Evolutionary conservation across 2,797 vertebrate species (phyloP), one percentile per base, ranked within the genome.

Genomic region (Holocentrus rufus): DNA sequence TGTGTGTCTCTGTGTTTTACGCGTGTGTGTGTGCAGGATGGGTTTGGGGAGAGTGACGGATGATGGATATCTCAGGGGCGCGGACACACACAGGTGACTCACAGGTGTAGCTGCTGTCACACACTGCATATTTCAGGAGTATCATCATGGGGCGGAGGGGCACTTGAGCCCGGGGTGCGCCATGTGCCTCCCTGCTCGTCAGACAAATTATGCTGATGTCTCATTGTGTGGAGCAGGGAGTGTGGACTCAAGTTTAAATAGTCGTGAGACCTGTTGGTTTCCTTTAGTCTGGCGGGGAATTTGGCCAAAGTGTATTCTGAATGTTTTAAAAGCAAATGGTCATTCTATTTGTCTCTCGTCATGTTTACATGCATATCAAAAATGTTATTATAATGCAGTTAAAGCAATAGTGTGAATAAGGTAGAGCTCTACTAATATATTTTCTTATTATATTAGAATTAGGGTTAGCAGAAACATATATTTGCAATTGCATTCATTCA

Each of bases 41-140:
- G 30, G 44, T 18, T 60, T 57, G 62, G 62, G 65, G 72, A 73
- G 27, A 73, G 62, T 58, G 74, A 65, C 52, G 80, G 85, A 84
- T 78, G 87, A 86, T 77, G 79, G 79, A 83, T 79, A 72, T 92
- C 90, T 92, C 91, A 79, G 89, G 85, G 90, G 89, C 69, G 78
- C 36, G 61, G 80, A 91, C 85, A 76, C 89, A 89, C 68, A 73
- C 91, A 90, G 90, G 87, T 88, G 90, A 89, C 76, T 92, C 90
- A 83, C 89, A 90, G 88, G 86, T 92, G 89, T 79, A 80, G 79
- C 67, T 6, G 58, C 77, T 78, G 70, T 83, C 86, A 59, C 69
- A 70, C 76, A 67, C 83, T 87, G 85, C 88, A 91, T 92, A 86
- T 89, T 89, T 91, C 74, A 89, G 72, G 81, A 81, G 72, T 81